These are phyloP conservation scores for Brachypterus glaber DNA, from an alignment of 2,888 invertebrate genomes.

Conservation along the genomic window DNA sequence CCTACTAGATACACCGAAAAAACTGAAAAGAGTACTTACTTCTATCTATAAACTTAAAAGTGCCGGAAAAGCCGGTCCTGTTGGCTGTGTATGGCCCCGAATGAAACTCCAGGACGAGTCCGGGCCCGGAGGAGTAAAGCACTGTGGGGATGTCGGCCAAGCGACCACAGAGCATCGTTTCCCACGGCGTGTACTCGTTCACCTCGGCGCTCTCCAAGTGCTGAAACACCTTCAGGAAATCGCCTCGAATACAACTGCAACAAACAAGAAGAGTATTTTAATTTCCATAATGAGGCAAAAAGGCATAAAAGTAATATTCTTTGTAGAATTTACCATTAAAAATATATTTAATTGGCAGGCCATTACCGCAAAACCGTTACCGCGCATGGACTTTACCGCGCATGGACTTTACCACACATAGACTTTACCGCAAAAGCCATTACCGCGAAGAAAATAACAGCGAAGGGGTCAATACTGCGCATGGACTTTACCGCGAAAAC, in stretches of 20 bases:
- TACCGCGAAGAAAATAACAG: no score
- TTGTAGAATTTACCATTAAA: no score
- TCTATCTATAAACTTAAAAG: constrained; percentile 67
- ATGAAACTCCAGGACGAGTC: constrained; percentile 68
- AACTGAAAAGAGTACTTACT: constrained; percentile 49
- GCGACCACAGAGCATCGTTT: constrained; percentile 61
- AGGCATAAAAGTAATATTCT: no score
- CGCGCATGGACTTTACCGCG: no score
- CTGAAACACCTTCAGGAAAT: constrained; percentile 68
- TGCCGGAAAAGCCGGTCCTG: constrained; percentile 63
- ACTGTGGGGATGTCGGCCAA: constrained; percentile 59
- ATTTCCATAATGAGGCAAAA: background rate
- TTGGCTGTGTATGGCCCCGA: constrained; percentile 46
- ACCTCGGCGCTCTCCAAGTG: constrained; percentile 62
- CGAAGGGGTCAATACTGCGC: no score
- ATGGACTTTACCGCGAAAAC: no score
- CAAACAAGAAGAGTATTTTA: constrained; percentile 27
- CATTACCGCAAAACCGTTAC: no score
- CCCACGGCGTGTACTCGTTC: constrained; percentile 69
- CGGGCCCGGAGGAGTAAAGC: constrained; percentile 65
- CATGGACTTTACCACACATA: no score
- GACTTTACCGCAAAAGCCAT: no score
- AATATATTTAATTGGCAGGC: no score
- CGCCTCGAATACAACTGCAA: constrained; percentile 65
- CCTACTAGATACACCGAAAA: no score